Evolutionary conservation across 2,888 invertebrate genomes (phyloP).

Genomic region (Dicyrtomina minuta): DNA sequence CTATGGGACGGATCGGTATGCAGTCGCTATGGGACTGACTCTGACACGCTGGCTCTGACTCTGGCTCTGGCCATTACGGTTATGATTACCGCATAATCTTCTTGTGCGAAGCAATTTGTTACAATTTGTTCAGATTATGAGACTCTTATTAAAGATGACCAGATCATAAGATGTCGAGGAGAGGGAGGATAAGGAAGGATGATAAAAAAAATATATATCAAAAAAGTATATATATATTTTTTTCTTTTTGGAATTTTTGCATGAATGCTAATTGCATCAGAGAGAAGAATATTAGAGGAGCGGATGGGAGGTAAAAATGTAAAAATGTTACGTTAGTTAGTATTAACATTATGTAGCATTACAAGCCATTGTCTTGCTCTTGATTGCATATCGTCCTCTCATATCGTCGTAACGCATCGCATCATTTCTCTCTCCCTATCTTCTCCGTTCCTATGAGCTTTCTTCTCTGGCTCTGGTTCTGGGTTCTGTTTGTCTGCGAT

Average conservation of each 20-base stretch:
- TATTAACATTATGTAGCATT: neutral
- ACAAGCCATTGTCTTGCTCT: conserved; percentile 17
- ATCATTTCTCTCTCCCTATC: neutral
- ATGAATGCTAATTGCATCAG: conserved; percentile 1
- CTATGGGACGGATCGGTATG: too few relatives aligned
- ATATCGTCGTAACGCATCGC: neutral
- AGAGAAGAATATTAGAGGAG: neutral
- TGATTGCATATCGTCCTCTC: conserved; percentile 3
- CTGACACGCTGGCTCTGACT: too few relatives aligned
- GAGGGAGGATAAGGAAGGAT: conserved; percentile 1
- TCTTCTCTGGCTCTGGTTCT: neutral
- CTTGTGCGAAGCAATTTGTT: neutral
- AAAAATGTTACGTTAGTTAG: conserved; percentile 5
- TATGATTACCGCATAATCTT: too few relatives aligned
- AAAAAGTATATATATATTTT: neutral
- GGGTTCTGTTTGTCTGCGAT: too few relatives aligned
- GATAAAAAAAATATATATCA: neutral
- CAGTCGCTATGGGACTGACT: too few relatives aligned
- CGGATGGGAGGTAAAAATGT: conserved; percentile 9
- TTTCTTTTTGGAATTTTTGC: neutral
- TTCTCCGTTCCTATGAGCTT: neutral
- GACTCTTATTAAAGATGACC: neutral
- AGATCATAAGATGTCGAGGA: conserved; percentile 1
- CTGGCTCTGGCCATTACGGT: too few relatives aligned
- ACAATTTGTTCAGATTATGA: conserved; percentile 20